Evolutionary conservation across 2,113 vertebrate species (phyloP), one percentile per base, ranked within the genome.

Genomic region (Pseudopipra pipra): DNA sequence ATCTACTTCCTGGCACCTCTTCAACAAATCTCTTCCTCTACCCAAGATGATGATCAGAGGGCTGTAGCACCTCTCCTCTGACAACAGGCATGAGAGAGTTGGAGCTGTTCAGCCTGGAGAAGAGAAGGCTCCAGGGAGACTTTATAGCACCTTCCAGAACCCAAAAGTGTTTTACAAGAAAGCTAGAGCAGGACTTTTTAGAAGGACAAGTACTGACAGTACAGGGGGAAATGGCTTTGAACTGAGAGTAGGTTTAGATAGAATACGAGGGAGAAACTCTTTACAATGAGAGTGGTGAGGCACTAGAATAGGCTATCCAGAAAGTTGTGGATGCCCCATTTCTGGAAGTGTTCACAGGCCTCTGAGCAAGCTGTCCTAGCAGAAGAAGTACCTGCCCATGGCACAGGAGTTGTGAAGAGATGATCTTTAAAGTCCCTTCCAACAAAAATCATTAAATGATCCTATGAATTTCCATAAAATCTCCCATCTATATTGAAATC

Each of bases 311-410:
- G 7, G 8, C 14, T 55, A 20, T 30, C 54, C 71, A 61, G 39
- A 44, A 31, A 11, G 27, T 4, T 2, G 1, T 5, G 9, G n/a
- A 83, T 54, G 24, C 17, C 20, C 24, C 59, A 0, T 25, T 30
- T 11, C n/a, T 25, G 21, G 11, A 68, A 54, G 7, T 25, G 24
- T 41, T 54, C 17, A 31, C 46, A 9, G 35, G 58, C 23, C 16
- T 46, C 33, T 76, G 39, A 54, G 46, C 25, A 76, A 62, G 12
- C 6, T 8, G 22, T 20, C 28, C 52, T 10, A 39, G 6, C 6
- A 58, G 9, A 30, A 77, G 4, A 16, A 39, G 27, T 19, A 18
- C 33, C 43, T 24, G 7, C 15, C 28, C 37, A n/a, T 3, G 59
- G 61, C 39, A 46, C 8, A 39, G 11, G 54, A 61, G 24, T 14